Base-by-base conservation (phyloP, 2,888 invertebrate species). In the Melanostoma scalare region DNA sequence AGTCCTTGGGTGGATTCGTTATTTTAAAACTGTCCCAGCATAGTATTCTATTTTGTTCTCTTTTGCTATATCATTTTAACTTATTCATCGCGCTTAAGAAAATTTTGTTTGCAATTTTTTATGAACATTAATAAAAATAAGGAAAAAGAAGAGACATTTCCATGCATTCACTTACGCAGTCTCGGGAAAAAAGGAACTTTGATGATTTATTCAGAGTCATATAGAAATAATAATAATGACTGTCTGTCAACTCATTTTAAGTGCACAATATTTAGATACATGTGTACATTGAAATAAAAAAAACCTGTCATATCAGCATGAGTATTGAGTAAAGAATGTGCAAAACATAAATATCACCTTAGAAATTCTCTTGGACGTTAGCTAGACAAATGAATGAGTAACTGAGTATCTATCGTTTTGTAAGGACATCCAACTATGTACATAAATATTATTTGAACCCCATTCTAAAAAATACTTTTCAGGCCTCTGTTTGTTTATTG, bases 191-290 rank as follows among this genome's bases (percentile, higher is more conserved):
- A 42, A 50, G 33, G 6, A 55, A n/a, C 73, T 79, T 73, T 73
- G 73, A 73, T 73, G n/a, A 79, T 48, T 68, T 79, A 79, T 79
- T 60, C 60, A 79, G 38, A 30, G 30, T 20, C 8, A 20, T 20
- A 20, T 20, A 20, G 20, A 20, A 53, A 42, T 65, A 40, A 63
- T 46, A 65, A 65, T 61, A 72, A 72, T 48, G 68, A 68, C 60
- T 67, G 73, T 68, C 72, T 61, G 53, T 36, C 53, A 63, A 48
- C 30, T 30, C 55, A 52, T 63, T 71, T 56, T 56, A 69, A 65
- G 72, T 60, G 73, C 60, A 55, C 20, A 20, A 20, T 20, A 20
- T 20, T 20, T 20, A 20, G 20, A 20, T 20, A 20, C 20, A 20
- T 20, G 20, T 20, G 20, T 20, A 20, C 20, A 20, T 20, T 20